Evolutionary conservation across 1,140 invertebrate genomes (phyloP), one percentile per base, ranked within the genome.

Genomic region (Calliphora vicina): DNA sequence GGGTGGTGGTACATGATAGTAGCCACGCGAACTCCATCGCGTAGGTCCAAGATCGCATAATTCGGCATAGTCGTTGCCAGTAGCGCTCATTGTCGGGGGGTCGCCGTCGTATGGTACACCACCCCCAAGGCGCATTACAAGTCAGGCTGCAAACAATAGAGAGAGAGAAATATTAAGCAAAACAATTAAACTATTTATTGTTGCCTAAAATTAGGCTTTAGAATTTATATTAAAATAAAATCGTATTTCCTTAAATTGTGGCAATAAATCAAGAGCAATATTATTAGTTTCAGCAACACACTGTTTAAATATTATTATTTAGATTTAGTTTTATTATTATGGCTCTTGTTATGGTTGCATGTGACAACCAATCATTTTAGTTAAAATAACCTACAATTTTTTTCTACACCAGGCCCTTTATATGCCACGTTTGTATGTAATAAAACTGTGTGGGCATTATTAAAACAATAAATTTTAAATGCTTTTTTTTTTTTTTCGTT

Each of bases 31-130:
- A 86, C 87, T 89, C 89, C 89, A 90, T 85, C 89, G 87, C 86
- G 89, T 88, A 85, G 88, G 89, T 87, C 90, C 90, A 87, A 91
- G 87, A 87, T 91, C 90, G 86, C 90, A 90, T 86, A 91, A 86
- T 90, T 91, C 90, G 84, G 90, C 90, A 90, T 91, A 91, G 83
- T 91, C 90, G 85, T 91, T 90, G 85, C 90, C 89, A 88, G 89
- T 89, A 88, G 89, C 87, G 88, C 89, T 90, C 89, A 90, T 90
- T 88, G 89, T 90, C 87, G 88, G 89, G 89, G 89, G 89, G 89
- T 90, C 89, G 86, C 89, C 89, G 88, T 89, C 88, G 88, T 88
- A 89, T 89, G 88, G 88, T 87, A 89, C 87, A 84, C 88, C 89
- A 86, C 89, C 90, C 81, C 89, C 89, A 88, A 90, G 89, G 89